Percentiles rank a stretch among this genome's conserved stretches.
These are phyloP conservation scores for Cetonia aurata DNA, from an alignment of 2,888 invertebrate genomes.

Conservation along the genomic window DNA sequence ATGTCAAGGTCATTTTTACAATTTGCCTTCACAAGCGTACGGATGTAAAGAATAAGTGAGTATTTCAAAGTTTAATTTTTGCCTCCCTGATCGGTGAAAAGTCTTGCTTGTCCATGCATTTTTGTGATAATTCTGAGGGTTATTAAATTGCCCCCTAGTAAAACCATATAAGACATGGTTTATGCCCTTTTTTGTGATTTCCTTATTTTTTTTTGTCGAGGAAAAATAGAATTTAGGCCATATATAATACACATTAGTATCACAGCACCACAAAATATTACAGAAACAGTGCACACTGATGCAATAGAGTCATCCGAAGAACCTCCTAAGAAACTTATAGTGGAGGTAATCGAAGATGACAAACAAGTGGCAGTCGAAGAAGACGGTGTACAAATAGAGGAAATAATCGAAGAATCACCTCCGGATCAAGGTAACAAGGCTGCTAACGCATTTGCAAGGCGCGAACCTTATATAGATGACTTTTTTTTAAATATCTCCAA, in stretches of 20 bases:
- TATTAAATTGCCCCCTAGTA: background rate
- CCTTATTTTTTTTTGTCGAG: slow-evolving; percentile 11
- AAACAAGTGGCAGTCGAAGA: slow-evolving; percentile 58
- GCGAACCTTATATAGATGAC: background rate
- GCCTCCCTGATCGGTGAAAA: too few species aligned
- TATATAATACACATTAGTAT: background rate
- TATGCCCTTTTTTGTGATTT: background rate
- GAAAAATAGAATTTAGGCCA: too few species aligned
- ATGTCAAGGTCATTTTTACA: slow-evolving; percentile 11
- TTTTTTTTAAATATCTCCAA: background rate
- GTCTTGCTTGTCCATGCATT: too few species aligned
- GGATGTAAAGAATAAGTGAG: slow-evolving; percentile 20
- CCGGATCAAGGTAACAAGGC: slow-evolving; percentile 40
- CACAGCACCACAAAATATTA: slow-evolving; percentile 56
- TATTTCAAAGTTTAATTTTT: background rate
- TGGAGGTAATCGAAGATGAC: slow-evolving; percentile 69
- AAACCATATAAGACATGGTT: slow-evolving; percentile 27
- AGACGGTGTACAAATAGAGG: slow-evolving; percentile 57
- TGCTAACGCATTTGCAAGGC: slow-evolving; percentile 3
- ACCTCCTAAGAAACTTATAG: slow-evolving; percentile 64
- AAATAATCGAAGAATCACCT: slow-evolving; percentile 50
- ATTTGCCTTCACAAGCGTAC: slow-evolving; percentile 3
- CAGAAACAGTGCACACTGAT: slow-evolving; percentile 66
- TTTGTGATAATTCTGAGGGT: slow-evolving; percentile 4
- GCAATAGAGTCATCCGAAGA: slow-evolving; percentile 63